A percentile compares a stretch with the other conserved stretches of the same genome.
Conservation (phyloP, 2,797 vertebrate species). For the Diplodus sargus region DNA sequence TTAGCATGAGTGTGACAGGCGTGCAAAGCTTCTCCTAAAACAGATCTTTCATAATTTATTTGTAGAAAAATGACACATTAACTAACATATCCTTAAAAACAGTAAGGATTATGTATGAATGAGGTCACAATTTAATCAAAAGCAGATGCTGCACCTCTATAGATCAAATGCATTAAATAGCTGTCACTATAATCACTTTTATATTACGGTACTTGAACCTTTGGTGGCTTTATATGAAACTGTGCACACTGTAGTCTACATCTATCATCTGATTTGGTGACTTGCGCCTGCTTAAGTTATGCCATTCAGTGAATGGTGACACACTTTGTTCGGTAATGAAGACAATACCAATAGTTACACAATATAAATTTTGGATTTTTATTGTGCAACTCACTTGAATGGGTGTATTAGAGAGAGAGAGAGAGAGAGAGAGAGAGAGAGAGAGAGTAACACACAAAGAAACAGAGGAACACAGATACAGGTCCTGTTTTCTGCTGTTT, state of each 20-base stretch:
- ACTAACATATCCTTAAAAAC: slow-evolving; percentile 23
- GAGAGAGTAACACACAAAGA: neutral
- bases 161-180: slow-evolving; percentile 34
- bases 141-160: slow-evolving; percentile 19
- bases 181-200: slow-evolving; percentile 44
- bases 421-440: neutral
- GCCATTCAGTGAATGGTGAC: slow-evolving; percentile 22
- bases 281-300: slow-evolving; percentile 32
- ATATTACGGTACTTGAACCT: slow-evolving; percentile 34
- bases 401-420: neutral
- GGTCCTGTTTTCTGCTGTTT: slow-evolving; percentile 22
- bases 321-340: slow-evolving; percentile 4
- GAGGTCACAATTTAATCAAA: slow-evolving; percentile 27
- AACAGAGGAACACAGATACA: slow-evolving; percentile 7
- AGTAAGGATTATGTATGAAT: neutral
- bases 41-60: neutral
- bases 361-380: slow-evolving; percentile 17
- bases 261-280: slow-evolving; percentile 20
- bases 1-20: too few species aligned
- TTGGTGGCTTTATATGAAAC: slow-evolving; percentile 38
- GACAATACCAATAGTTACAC: neutral
- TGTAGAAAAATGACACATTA: neutral
- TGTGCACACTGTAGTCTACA: slow-evolving; percentile 1
- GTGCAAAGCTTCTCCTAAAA: neutral
- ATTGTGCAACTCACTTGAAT: neutral